Evolutionary conservation across 2,113 vertebrate species (phyloP), one percentile per base, ranked within the genome.

Genomic region (Myrmophylax atrothorax): DNA sequence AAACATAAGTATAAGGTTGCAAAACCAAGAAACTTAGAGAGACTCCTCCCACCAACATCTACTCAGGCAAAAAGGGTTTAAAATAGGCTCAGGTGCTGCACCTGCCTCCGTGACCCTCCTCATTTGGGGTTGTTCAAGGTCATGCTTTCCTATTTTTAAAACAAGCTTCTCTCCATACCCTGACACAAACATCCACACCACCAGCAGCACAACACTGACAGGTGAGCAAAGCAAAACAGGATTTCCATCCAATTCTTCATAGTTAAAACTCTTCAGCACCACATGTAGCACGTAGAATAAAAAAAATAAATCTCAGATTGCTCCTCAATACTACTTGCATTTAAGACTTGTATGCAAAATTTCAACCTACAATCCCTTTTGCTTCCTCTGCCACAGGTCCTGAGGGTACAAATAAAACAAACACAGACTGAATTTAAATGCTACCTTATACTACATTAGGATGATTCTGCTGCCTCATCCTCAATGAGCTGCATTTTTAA

Each of bases 11-110:
- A 13, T 38, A 84, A 85, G 60, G 33, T 40, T n/a, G 13, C 29
- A 84, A 94, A 92, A 90, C 16, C 46, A 44, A 74, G 63, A 90
- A 72, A 73, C 84, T 49, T 62, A 25, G 33, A 75, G 28, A 70
- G 16, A 47, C 37, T 81, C 28, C 67, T 83, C 35, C 37, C 26
- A 52, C n/a, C 84, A 86, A 66, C 38, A 75, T 22, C 38, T 55
- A 58, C 19, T 46, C 26, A 19, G 64, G 14, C 28, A 64, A 46
- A 76, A 89, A 67, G 14, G 12, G 35, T 58, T 74, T 74, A 90
- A 93, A 90, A 75, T 26, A 87, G 64, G 8, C 52, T 74, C 83
- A 90, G 80, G 86, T 93, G 42, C 38, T 69, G 68, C 86, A 91
- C 86, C 83, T 94, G 92, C 76, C 80, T 42, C 76, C 70, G 12